Evolutionary conservation across 2,888 invertebrate genomes (phyloP), one percentile per base, ranked within the genome.

Genomic region (Heliconius hortense): DNA sequence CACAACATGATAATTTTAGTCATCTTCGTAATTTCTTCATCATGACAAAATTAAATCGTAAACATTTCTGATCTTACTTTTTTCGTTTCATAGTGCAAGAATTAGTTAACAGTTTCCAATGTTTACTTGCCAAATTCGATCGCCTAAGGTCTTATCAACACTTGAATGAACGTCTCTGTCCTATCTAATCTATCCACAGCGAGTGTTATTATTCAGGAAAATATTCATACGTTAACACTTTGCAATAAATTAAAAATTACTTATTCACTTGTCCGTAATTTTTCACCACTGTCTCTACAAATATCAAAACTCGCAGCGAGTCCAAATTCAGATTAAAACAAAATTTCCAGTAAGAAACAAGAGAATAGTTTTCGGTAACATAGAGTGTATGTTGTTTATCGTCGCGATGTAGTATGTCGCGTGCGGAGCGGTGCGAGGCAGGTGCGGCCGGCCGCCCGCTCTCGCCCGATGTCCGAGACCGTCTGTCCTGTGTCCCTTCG

Each of bases 381-480:
- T 85, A 82, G 84, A 83, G 83, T 86, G 77, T 84, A 84, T 88
- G 82, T 86, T 90, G 90, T 91, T 92, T 80, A 82, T 87, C 82
- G 85, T 89, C 91, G 91, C 91, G 91, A 87, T 89, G 86, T 87
- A 89, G 87, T 87, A 88, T 88, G 90, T 90, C 85, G 89, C 87
- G 90, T 89, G 87, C 87, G 84, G 87, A 89, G 82, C 88, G 89
- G 87, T 87, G 86, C 86, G 86, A 84, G 88, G 90, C 92, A 92
- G 92, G 92, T 91, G 93, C 90, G 89, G 90, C 90, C 92, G 90
- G 90, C 90, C 94, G 92, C 92, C 94, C 93, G 93, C 94, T 93
- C 94, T 91, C 93, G 94, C 91, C 94, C 92, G 94, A 85, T 94
- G 94, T 94, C 94, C 94, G 93, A 94, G 93, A 93, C 91, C 94